phyloP scores from a whole-genome alignment of 2,113 vertebrate genomes.

The Myrmecophaga tridactyla region DNA sequence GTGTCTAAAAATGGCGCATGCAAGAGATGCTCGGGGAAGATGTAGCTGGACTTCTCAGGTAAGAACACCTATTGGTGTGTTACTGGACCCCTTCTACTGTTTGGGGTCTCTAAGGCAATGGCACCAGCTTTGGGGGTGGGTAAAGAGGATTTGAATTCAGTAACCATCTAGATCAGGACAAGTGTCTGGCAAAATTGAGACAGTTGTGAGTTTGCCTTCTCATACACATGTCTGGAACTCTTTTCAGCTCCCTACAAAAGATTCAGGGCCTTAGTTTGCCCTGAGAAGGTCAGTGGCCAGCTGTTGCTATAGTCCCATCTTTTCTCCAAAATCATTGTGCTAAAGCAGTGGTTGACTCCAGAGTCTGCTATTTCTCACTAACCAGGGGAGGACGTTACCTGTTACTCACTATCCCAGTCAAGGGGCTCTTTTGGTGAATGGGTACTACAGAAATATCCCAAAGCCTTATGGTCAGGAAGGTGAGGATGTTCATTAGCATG shows the following conservation, averaged over 20 bases:
- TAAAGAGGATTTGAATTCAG: background rate
- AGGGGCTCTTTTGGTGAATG: background rate
- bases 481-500: background rate
- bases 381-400: background rate
- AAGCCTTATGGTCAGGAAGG: background rate
- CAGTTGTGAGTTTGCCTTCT: conserved; percentile 19
- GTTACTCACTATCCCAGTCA: background rate
- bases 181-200: background rate
- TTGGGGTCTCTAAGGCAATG: conserved; percentile 13
- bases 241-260: background rate
- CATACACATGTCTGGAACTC: background rate
- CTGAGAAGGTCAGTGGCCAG: background rate
- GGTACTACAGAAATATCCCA: background rate
- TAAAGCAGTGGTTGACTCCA: conserved; percentile 15
- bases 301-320: background rate
- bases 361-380: background rate
- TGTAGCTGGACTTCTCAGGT: conserved; percentile 80
- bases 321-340: background rate
- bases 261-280: background rate
- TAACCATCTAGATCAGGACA: background rate
- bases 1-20: conserved; percentile 77
- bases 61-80: conserved; percentile 58
- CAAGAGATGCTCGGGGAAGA: conserved; percentile 79
- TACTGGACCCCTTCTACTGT: conserved; percentile 6
- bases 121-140: background rate